These are phyloP conservation scores for Harpalus rubripes DNA, from an alignment of 2,888 invertebrate species.

Conservation along the genomic window DNA sequence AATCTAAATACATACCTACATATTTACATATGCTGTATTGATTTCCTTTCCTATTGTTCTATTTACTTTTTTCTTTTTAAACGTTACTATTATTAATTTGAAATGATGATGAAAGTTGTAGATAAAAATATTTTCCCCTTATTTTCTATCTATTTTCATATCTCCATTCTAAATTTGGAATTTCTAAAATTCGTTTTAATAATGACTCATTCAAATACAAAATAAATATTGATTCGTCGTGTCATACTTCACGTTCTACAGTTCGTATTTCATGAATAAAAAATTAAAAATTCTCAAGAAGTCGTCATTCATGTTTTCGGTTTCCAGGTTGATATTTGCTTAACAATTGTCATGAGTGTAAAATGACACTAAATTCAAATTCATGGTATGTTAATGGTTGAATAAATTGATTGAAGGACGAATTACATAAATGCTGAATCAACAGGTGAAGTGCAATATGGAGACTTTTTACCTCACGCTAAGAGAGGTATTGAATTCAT, in stretches of 20 bases:
- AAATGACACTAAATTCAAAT: neutral
- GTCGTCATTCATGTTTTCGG: neutral
- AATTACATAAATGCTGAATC: conserved; percentile 23
- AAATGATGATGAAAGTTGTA: too few relatives aligned
- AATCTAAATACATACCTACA: too few relatives aligned
- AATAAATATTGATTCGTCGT: neutral
- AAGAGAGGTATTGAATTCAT: too few relatives aligned
- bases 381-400: conserved; percentile 8
- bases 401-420: conserved; percentile 21
- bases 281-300: neutral
- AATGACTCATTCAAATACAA: neutral
- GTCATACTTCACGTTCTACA: neutral
- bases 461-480: too few relatives aligned
- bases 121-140: too few relatives aligned
- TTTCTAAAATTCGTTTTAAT: neutral
- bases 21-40: too few relatives aligned
- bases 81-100: too few relatives aligned
- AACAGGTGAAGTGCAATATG: conserved; percentile 22
- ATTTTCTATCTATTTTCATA: too few relatives aligned
- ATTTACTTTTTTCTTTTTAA: too few relatives aligned
- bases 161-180: too few relatives aligned
- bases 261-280: neutral
- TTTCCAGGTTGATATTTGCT: neutral
- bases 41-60: too few relatives aligned
- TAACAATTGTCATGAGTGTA: conserved; percentile 18